Base-by-base conservation (phyloP, 1,140 invertebrate species). In the Drosophila novamexicana region DNA sequence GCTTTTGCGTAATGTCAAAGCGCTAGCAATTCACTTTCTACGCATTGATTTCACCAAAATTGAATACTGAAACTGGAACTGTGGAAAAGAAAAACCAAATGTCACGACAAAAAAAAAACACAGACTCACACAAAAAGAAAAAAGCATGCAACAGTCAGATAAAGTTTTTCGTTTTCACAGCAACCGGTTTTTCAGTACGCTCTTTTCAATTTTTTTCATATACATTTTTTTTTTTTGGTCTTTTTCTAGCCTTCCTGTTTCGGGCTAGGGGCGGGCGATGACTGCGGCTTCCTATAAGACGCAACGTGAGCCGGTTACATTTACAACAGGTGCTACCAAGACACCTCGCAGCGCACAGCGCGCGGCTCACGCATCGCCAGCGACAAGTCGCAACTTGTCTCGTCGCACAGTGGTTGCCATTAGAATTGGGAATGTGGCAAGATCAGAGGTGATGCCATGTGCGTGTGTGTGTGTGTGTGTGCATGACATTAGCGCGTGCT, bases 21-120 rank as follows among this genome's bases (percentile, higher is more conserved):
- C 61, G 29, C 52, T 8, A 53, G 63, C 49, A 65, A 83, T 89
- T 88, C 84, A 89, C 84, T 89, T 89, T 89, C 84, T 88, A 89
- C 77, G 80, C 84, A 89, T 89, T 89, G 80, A 89, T 89, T 89
- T 84, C 80, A 79, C 80, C 77, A 84, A 86, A 72, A 72, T 81
- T 64, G 68, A 81, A 75, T 69, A 42, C 42, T 18, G 49, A 61
- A 77, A 82, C 72, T 79, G 75, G 68, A 86, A 75, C 66, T 78
- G 50, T 75, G 66, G 75, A 79, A 74, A 75, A 79, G 54, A 77
- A 89, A 83, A 88, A 67, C 39, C 63, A 73, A 56, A 65, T 57
- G 64, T 73, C 59, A 63, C 57, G 34, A 74, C 58, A 56, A 1
- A 73, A 37, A 22, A 22, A 22, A 22, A 22, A 22, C 22, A 22